phyloP scores from a whole-genome alignment of 2,888 invertebrate genomes.

The Diplazon laetatorius region DNA sequence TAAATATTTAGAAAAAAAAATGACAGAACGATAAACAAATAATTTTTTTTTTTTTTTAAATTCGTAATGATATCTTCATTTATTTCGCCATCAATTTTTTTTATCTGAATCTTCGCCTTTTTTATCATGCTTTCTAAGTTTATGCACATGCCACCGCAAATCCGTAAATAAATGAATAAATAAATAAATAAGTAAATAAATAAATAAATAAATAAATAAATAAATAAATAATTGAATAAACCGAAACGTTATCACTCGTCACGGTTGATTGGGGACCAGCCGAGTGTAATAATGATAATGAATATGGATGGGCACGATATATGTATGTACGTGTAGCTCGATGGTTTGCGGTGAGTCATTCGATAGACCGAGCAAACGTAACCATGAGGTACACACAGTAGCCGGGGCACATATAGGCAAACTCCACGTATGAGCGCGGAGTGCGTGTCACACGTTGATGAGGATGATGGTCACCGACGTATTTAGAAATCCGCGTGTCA shows the following conservation, averaged over 20 bases:
- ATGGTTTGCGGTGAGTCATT: neutral
- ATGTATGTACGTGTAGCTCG: no score
- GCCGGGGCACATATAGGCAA: neutral
- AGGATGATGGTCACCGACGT: conserved; percentile 71
- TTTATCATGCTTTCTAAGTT: no score
- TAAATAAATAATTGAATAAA: conserved; percentile 22
- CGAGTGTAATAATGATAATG: conserved; percentile 18
- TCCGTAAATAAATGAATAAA: no score
- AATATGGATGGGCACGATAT: conserved; percentile 1
- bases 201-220: no score
- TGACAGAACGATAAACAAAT: no score
- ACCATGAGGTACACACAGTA: neutral
- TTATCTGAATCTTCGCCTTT: no score
- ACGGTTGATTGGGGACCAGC: conserved; percentile 21
- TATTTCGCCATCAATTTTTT: no score
- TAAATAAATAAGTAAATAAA: no score
- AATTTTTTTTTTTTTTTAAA: neutral
- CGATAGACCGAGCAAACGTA: conserved; percentile 31
- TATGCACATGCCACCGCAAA: no score
- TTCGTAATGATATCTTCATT: no score
- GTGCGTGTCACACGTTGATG: conserved; percentile 43
- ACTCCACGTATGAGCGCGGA: conserved; percentile 25
- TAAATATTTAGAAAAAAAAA: no score
- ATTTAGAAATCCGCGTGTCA: conserved; percentile 70
- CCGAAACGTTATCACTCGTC: conserved; percentile 10